Conservation (phyloP, 2,797 vertebrate species). For the Pelochelys cantorii region DNA sequence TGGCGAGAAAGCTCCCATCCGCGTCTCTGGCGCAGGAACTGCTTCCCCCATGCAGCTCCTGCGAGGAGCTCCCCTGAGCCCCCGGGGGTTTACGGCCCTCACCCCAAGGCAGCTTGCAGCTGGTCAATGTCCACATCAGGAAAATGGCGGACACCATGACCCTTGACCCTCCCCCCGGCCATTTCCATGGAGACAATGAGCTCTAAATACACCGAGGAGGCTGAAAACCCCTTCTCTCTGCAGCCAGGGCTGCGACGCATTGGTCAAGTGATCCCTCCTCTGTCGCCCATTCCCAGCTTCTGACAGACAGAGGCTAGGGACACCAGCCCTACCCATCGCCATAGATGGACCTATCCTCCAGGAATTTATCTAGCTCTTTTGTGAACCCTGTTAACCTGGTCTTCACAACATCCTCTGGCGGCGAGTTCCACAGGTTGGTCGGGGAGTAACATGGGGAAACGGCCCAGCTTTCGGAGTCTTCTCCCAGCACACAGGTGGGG, state of each 20-base stretch:
- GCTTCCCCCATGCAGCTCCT: not conserved
- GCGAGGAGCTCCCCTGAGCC: not conserved
- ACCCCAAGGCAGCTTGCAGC: not conserved
- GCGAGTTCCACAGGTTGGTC: too few species aligned
- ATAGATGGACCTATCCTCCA: too few species aligned
- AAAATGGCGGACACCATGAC: not conserved
- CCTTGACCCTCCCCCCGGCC: not conserved
- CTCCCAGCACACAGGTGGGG: not conserved
- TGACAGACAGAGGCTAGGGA: too few species aligned
- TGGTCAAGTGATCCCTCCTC: not conserved
- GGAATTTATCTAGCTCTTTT: too few species aligned
- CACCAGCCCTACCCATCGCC: too few species aligned
- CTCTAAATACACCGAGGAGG: not conserved
- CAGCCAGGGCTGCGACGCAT: not conserved
- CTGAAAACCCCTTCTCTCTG: not conserved
- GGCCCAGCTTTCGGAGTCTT: not conserved
- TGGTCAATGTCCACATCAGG: not conserved
- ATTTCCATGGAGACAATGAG: not conserved
- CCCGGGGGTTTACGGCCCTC: not conserved
- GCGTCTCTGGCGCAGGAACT: accelerated
- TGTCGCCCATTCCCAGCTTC: too few species aligned
- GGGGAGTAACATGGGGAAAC: not conserved
- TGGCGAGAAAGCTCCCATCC: not conserved
- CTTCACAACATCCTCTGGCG: too few species aligned
- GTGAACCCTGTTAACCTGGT: too few species aligned